Evolutionary conservation across 2,888 invertebrate species (phyloP).

Genomic region (Ypsolopha scabrella): DNA sequence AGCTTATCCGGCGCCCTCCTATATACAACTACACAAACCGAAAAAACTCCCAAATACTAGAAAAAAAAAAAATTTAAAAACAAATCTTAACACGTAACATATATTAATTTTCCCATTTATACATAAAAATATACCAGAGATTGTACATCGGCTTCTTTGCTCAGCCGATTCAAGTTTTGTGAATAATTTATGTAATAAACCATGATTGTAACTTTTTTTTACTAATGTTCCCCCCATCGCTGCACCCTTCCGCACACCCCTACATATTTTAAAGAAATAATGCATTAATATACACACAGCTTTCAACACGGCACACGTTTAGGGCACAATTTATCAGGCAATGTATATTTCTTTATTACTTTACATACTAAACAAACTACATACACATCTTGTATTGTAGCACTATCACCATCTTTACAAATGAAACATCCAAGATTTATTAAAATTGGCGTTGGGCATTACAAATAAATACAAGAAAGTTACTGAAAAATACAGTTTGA

Average conservation of each 20-base stretch:
- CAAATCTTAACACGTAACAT: conserved; percentile 53
- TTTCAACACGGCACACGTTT: conserved; percentile 46
- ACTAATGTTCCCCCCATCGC: conserved; percentile 17
- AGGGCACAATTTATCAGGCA: conserved; percentile 59
- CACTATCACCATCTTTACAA: conserved; percentile 45
- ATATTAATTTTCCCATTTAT: conserved; percentile 66
- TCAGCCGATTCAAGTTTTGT: conserved; percentile 27
- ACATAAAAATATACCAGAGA: conserved; percentile 66
- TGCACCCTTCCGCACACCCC: conserved; percentile 14
- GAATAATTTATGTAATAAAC: conserved; percentile 23
- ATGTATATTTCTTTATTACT: conserved; percentile 27
- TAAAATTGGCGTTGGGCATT: conserved; percentile 15
- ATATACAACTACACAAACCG: conserved; percentile 32
- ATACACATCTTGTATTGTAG: conserved; percentile 42
- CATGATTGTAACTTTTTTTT: conserved; percentile 15
- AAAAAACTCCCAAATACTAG: conserved; percentile 21
- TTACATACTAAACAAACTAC: conserved; percentile 32
- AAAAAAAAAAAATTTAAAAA: conserved; percentile 37
- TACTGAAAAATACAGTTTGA: neutral
- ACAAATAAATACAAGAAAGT: conserved; percentile 4
- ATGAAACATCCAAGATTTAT: conserved; percentile 23
- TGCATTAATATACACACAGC: conserved; percentile 24
- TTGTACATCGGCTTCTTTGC: conserved; percentile 42
- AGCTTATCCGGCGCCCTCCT: conserved; percentile 18
- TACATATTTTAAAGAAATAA: conserved; percentile 18